Conservation (phyloP, 1,140 invertebrate species). For the Musca vetustissima region DNA sequence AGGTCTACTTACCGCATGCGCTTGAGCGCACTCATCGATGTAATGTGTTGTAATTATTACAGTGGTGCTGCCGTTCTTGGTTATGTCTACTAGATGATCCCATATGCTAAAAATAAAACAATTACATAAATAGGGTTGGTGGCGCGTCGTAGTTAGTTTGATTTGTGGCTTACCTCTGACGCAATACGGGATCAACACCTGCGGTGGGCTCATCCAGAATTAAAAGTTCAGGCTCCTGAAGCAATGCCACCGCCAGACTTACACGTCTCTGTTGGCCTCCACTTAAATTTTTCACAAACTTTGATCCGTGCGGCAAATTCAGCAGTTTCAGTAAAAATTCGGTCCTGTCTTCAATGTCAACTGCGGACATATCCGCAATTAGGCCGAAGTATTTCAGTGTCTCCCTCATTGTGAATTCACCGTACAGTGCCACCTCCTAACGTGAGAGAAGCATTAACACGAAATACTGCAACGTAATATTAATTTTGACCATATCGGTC, state of each 20-base stretch:
- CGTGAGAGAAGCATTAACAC: too few relatives aligned
- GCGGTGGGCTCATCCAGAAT: conserved; percentile 95
- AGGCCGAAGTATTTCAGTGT: conserved; percentile 91
- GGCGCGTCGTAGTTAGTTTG: conserved; percentile 14
- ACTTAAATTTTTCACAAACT: conserved; percentile 81
- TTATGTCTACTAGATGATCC: conserved; percentile 90
- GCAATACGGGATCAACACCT: conserved; percentile 90
- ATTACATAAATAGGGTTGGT: too few relatives aligned
- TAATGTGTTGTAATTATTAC: conserved; percentile 98
- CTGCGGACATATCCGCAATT: conserved; percentile 77
- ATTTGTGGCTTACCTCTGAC: conserved; percentile 72
- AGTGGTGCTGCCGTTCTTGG: conserved; percentile 81
- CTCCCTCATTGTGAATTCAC: conserved; percentile 88
- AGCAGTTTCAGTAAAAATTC: conserved; percentile 80
- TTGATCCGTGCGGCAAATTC: conserved; percentile 67
- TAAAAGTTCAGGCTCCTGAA: conserved; percentile 86
- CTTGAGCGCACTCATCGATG: conserved; percentile 94
- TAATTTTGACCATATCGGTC: too few relatives aligned
- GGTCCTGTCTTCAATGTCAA: conserved; percentile 73
- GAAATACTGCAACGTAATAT: too few relatives aligned
- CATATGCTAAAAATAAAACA: conserved; percentile 88
- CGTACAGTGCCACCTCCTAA: conserved; percentile 87
- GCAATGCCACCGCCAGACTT: conserved; percentile 81
- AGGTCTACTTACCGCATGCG: conserved; percentile 68
- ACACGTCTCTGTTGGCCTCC: conserved; percentile 89